These are phyloP conservation scores for Orussus abietinus DNA, from an alignment of 1,140 invertebrate species.

Conservation along the genomic window DNA sequence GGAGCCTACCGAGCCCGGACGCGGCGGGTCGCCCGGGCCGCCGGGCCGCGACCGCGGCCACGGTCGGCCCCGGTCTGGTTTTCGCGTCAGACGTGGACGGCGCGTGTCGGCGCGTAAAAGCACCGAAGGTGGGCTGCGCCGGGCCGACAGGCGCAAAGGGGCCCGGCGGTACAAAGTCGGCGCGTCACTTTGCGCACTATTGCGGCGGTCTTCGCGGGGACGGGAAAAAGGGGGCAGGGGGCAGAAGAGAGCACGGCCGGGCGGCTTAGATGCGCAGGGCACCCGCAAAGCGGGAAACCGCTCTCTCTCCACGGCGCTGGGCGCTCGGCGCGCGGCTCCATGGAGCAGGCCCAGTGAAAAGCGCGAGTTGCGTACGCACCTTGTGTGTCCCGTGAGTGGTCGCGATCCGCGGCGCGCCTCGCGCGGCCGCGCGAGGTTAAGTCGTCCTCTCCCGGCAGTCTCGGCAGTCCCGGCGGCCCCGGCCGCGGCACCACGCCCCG, in stretches of 20 bases:
- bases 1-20: no score
- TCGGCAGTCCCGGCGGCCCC: not conserved
- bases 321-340: conserved; percentile 30
- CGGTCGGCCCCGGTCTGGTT: no score
- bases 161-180: conserved; percentile 8
- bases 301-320: no score
- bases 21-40: no score
- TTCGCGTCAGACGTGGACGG: no score
- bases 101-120: not conserved
- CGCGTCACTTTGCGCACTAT: conserved; percentile 41
- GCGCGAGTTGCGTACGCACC: conserved; percentile 85
- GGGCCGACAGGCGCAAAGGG: conserved; percentile 20
- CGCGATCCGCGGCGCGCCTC: conserved; percentile 3
- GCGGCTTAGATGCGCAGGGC: conserved; percentile 14
- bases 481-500: not conserved
- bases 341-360: conserved; percentile 79
- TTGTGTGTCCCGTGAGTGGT: conserved; percentile 64
- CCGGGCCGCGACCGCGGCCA: no score
- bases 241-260: no score
- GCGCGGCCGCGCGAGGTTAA: conserved; percentile 1
- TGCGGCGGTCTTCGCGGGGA: no score
- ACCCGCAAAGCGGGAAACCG: no score
- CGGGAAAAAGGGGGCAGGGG: conserved; percentile 32
- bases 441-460: conserved; percentile 4
- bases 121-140: conserved; percentile 15